These are phyloP conservation scores for Anoplius nigerrimus DNA, from an alignment of 2,888 invertebrate species.

Conservation along the genomic window DNA sequence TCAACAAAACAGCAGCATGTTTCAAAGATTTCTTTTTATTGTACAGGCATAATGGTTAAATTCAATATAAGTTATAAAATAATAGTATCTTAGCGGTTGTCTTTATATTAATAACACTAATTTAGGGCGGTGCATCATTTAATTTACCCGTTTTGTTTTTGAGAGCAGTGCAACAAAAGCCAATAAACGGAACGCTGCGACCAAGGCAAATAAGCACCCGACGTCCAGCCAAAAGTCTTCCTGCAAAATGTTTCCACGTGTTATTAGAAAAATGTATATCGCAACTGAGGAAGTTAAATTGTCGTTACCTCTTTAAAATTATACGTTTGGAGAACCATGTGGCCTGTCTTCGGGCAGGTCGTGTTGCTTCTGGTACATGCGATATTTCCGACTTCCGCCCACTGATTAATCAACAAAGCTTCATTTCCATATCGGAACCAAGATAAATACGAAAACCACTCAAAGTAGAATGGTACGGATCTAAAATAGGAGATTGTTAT, in stretches of 20 bases:
- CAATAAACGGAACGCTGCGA: conserved; percentile 84
- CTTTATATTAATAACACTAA: too few relatives aligned
- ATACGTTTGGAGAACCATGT: conserved; percentile 85
- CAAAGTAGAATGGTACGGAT: conserved; percentile 88
- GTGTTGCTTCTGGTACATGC: conserved; percentile 84
- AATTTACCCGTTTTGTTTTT: conserved; percentile 75
- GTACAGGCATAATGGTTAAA: too few relatives aligned
- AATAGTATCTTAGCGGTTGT: too few relatives aligned
- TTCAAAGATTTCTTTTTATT: too few relatives aligned
- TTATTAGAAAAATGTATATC: neutral
- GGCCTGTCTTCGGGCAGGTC: conserved; percentile 87
- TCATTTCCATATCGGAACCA: conserved; percentile 97
- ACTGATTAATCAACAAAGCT: conserved; percentile 91
- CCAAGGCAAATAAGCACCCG: conserved; percentile 82
- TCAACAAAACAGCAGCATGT: too few relatives aligned
- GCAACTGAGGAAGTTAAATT: too few relatives aligned
- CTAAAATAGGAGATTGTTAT: conserved; percentile 72
- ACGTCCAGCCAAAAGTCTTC: conserved; percentile 84
- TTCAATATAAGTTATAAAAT: too few relatives aligned
- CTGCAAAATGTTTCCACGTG: conserved; percentile 74
- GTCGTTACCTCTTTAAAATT: conserved; percentile 85
- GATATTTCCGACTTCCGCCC: conserved; percentile 87
- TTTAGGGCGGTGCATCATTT: too few relatives aligned
- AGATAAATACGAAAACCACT: conserved; percentile 91
- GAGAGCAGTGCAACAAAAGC: conserved; percentile 86